These are phyloP conservation scores for Cylloceria caligata DNA, from an alignment of 2,888 invertebrate genomes.

Conservation along the genomic window DNA sequence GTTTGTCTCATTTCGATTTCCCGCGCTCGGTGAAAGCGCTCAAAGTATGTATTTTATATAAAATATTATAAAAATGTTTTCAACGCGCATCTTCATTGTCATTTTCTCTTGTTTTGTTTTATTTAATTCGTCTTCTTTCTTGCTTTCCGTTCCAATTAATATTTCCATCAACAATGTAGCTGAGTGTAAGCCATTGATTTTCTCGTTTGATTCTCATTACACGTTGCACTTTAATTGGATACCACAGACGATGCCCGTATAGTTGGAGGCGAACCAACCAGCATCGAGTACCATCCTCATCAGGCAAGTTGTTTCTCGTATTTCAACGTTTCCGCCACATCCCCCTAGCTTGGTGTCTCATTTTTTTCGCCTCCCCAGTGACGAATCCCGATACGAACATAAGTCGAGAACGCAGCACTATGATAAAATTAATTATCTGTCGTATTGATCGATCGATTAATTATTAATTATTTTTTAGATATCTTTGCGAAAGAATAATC, in stretches of 20 bases:
- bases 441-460: conserved; percentile 1
- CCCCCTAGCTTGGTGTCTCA: neutral
- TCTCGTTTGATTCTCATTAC: conserved; percentile 44
- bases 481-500: conserved; percentile 74
- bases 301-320: conserved; percentile 75
- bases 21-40: conserved; percentile 25
- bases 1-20: conserved; percentile 15
- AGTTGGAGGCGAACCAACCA: conserved; percentile 80
- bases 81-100: neutral
- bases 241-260: conserved; percentile 73
- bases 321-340: conserved; percentile 34
- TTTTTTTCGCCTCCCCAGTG: conserved; percentile 35
- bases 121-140: neutral
- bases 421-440: conserved; percentile 16
- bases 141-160: conserved; percentile 15
- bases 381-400: neutral
- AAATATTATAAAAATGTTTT: neutral
- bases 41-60: conserved; percentile 45
- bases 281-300: conserved; percentile 81
- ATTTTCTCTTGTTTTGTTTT: conserved; percentile 3
- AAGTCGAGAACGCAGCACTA: neutral
- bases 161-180: conserved; percentile 35
- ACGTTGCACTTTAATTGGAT: conserved; percentile 59
- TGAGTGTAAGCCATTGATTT: conserved; percentile 33
- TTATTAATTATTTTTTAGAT: conserved; percentile 71